Evolutionary conservation across 2,888 invertebrate species (phyloP), one percentile per base, ranked within the genome.

Genomic region (Bembecia ichneumoniformis): DNA sequence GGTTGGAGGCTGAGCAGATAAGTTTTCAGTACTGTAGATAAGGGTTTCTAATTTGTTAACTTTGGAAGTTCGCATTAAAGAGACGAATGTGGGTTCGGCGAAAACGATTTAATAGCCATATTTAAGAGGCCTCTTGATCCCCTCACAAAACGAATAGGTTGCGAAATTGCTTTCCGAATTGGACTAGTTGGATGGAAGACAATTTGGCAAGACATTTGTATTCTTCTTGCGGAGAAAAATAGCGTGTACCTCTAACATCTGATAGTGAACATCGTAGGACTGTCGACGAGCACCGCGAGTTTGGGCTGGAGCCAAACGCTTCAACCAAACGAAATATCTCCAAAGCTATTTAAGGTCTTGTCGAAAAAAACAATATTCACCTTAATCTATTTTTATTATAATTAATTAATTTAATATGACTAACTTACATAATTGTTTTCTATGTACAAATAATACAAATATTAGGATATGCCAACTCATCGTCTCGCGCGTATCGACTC

Each of bases 181-280:
- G 86, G 80, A 82, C 82, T 79, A 82, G 82, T 84, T 81, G 72
- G 77, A 77, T 71, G 78, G 79, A 74, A 83, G 83, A 86, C 86
- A 81, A 83, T 83, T 86, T 84, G 82, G 84, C 82, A 81, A 82
- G 84, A 77, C 82, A 86, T 86, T 86, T 86, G 84, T 86, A 84
- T 86, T 86, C 84, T 86, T 86, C 84, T 74, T 75, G 74, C 60
- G 68, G 76, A 83, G 82, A 82, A 82, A 84, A 86, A 86, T 86
- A 79, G 83, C 82, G 75, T 75, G 72, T 80, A 78, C 77, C 76
- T 71, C 70, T 73, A 76, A 71, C 75, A 82, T 82, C 82, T 77
- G 84, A 84, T 84, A 82, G 78, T 65, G 72, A 71, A 69, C 70
- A 72, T 68, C 71, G 68, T 66, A 72, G 70, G 71, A 68, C 74